Base-by-base conservation (phyloP, 2,888 invertebrate genomes). In the Lasioglossum malachurum region DNA sequence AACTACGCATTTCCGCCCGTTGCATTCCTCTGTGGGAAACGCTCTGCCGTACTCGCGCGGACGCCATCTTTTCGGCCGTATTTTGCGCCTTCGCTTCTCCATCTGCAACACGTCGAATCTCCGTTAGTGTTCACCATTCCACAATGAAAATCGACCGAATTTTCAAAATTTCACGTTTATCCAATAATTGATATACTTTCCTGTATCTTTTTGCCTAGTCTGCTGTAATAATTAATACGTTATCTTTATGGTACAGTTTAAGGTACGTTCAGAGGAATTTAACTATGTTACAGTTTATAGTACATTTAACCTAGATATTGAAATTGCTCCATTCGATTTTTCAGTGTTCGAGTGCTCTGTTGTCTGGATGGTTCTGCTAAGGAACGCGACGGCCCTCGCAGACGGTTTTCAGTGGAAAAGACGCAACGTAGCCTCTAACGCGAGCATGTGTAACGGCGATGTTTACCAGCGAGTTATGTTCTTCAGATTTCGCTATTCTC, bases 1-100 rank as follows among this genome's bases (percentile, higher is more conserved):
- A 82, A 87, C 88, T 85, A 82, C 83, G 86, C 77, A 90, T 87
- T 91, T 91, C 92, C 91, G 92, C 92, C 85, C 91, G 82, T 92
- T 89, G 81, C 82, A 90, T 92, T 93, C 89, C 85, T 79, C 89
- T 87, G 87, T 84, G 89, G 83, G 91, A 88, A 87, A 82, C 82
- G 35, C 23, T 53, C 27, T 10, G 12, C n/a, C 10, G 0, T 60
- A 19, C 41, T 53, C 19, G 31, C 19, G 31, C 44, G 19, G n/a
- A 27, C 31, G 44, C 38, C 69, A 69, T 69, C 38, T 35, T 67
- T 67, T 67, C 67, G 67, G 67, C 67, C 35, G 60, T 14, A 27
- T 27, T 60, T 60, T 60, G 60, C 27, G 27, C 27, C 60, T 60
- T 31, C 60, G 27, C 60, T 4, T 60, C 60, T 16, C 14, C 27